Percentiles rank a stretch among this genome's conserved stretches.
Conservation (phyloP, 2,797 vertebrate species). For the Masticophis lateralis region DNA sequence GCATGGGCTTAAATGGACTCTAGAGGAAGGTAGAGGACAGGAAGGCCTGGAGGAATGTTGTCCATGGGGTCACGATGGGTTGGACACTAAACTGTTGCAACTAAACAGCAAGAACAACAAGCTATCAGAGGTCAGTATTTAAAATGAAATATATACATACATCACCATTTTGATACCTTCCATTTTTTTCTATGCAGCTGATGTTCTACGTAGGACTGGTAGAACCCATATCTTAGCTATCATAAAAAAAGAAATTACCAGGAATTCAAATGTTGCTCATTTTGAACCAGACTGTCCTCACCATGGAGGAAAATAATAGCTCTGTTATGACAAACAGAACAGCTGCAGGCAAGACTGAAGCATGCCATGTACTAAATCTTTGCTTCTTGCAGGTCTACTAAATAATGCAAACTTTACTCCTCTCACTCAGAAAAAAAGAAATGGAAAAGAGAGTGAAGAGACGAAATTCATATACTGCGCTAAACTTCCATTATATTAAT, state of each 20-base stretch:
- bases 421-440: neutral
- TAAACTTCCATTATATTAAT: neutral
- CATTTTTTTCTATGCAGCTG: slow-evolving; percentile 20
- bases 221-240: slow-evolving; percentile 40
- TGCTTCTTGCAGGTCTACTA: neutral
- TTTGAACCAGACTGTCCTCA: neutral
- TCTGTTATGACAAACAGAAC: neutral
- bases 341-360: neutral
- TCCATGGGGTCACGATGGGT: too few species aligned
- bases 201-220: slow-evolving; percentile 23
- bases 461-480: neutral
- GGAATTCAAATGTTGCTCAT: neutral
- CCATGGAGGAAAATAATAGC: neutral
- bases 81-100: too few species aligned
- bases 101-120: too few species aligned
- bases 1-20: too few species aligned
- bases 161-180: neutral
- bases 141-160: neutral
- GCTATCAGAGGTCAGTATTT: neutral
- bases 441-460: neutral
- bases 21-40: too few species aligned
- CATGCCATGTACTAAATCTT: neutral
- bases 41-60: too few species aligned
- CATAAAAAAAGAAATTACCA: slow-evolving; percentile 3
- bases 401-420: neutral